Conservation (phyloP, 2,113 vertebrate species). For the Gallinago media region DNA sequence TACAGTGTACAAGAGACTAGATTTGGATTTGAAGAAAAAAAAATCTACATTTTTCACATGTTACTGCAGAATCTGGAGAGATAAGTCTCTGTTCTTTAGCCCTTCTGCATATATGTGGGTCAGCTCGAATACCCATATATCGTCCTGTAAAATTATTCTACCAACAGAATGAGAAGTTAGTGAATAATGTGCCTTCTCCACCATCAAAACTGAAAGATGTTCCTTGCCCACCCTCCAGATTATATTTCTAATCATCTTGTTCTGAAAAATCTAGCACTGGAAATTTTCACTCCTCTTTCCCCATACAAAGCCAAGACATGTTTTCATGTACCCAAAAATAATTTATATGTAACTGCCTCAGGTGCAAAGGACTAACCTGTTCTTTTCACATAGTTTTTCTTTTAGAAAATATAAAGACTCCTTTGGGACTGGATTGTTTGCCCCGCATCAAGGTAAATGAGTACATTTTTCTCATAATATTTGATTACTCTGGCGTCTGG, state of each 20-base stretch:
- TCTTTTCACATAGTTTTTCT: background rate
- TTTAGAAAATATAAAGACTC: background rate
- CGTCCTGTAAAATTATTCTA: background rate
- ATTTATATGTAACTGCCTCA: background rate
- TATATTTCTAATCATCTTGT: background rate
- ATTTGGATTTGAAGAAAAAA: background rate
- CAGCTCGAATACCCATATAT: background rate
- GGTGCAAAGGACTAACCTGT: background rate
- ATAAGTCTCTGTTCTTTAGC: background rate
- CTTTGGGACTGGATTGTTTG: background rate
- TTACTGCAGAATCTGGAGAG: background rate
- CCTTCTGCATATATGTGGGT: background rate
- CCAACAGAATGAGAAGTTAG: background rate
- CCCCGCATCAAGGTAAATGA: background rate
- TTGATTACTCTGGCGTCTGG: background rate
- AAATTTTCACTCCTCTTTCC: background rate
- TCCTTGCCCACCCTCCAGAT: background rate
- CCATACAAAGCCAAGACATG: background rate
- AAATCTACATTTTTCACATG: background rate
- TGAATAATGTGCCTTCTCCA: fast-evolving
- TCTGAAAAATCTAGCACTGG: background rate
- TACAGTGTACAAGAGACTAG: background rate
- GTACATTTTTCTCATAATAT: background rate
- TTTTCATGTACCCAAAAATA: background rate
- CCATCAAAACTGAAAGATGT: background rate